Base-by-base conservation (phyloP, 1,140 invertebrate genomes). In the Drosophila mayri region DNA sequence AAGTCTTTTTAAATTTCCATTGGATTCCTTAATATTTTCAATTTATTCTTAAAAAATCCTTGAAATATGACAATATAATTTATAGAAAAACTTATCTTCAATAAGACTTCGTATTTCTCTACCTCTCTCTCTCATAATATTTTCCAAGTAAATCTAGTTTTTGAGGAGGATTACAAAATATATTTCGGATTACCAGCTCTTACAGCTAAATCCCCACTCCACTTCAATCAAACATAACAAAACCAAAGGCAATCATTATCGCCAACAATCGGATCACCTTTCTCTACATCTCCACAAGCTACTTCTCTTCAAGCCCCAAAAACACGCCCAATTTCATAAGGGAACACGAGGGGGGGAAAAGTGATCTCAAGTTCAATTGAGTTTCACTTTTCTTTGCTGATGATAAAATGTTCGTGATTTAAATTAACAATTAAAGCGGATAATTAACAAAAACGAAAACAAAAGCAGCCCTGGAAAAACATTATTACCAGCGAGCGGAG, bases 361-460 rank as follows among this genome's bases (percentile, higher is more conserved):
- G 50, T 25, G 50, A 32, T 72, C 59, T 64, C 57, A 84, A 83
- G 81, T 85, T 77, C 49, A 63, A 61, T 47, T 68, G 63, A 81
- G 82, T 85, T 85, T 85, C 82, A 87, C 82, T 85, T 85, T 85
- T 65, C 62, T 61, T 44, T 32, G 37, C n/a, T n/a, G 32, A 20
- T 52, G 30, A 62, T 30, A 32, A 62, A 54, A 52, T 18, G 46
- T 54, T 66, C 68, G 49, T 79, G 75, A 65, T 82, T 82, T 82
- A 86, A 86, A 86, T 86, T 87, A 87, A 86, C 83, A 87, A 86
- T 87, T 82, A 87, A 65, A 73, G 59, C 84, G 28, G 82, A 76
- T 86, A 87, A 86, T 86, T 86, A 86, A 86, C 83, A 87, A 83
- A 83, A 87, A 79, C 76, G 75, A 79, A 76, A 87, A 79, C 41